Evolutionary conservation across 2,888 invertebrate genomes (phyloP).

Genomic region (Hirtodrosophila duncani): DNA sequence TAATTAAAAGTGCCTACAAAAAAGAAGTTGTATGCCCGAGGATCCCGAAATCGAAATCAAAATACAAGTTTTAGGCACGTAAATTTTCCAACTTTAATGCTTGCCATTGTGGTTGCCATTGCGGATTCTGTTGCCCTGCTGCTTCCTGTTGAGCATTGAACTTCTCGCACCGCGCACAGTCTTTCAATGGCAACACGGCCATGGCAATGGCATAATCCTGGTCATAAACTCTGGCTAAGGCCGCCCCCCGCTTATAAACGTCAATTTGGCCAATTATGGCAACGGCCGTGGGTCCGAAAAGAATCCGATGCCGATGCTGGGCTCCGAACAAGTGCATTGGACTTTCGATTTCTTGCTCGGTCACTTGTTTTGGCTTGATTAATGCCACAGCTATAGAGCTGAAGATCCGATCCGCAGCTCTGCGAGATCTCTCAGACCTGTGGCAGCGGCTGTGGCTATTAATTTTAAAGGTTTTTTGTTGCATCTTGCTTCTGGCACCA

Average conservation of each 20-base stretch:
- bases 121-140: conserved; percentile 3
- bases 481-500: conserved; percentile 25
- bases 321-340: conserved; percentile 53
- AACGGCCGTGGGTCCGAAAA: conserved; percentile 3
- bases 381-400: conserved; percentile 49
- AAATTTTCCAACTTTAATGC: conserved; percentile 53
- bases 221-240: conserved; percentile 40
- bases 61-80: conserved; percentile 63
- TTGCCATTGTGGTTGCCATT: conserved; percentile 23
- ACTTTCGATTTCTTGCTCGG: conserved; percentile 62
- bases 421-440: conserved; percentile 21
- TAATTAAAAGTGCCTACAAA: conserved; percentile 59
- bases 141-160: conserved; percentile 56
- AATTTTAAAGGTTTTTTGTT: conserved; percentile 51
- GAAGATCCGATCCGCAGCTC: conserved; percentile 47
- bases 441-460: conserved; percentile 47
- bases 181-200: too few species aligned
- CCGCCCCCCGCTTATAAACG: conserved; percentile 57
- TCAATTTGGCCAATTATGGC: conserved; percentile 68
- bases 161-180: conserved; percentile 32
- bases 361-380: conserved; percentile 64
- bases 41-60: conserved; percentile 25
- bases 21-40: conserved; percentile 7
- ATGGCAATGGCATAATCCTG: conserved; percentile 62
- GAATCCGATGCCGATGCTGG: background rate